Evolutionary conservation across 1,140 invertebrate species (phyloP).

Genomic region (Drosophila erecta): DNA sequence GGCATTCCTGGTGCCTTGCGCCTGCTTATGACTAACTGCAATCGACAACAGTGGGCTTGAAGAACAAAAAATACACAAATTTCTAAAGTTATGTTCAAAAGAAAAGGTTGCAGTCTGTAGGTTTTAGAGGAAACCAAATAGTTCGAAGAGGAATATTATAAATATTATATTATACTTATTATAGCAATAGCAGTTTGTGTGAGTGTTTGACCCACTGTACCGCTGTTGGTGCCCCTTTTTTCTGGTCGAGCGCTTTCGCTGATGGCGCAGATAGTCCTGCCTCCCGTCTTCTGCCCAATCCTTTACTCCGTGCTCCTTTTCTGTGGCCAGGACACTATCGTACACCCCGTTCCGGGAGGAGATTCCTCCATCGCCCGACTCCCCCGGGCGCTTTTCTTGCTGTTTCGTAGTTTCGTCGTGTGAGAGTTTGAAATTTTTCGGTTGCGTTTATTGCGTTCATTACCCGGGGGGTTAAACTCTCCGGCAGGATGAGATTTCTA

Average conservation of each 20-base stretch:
- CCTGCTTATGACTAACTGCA: conserved; percentile 71
- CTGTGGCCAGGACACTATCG: conserved; percentile 36
- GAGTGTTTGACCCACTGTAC: conserved; percentile 19
- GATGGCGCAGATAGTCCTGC: conserved; percentile 52
- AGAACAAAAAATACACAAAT: neutral
- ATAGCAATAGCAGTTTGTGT: too few species aligned
- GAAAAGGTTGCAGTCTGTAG: too few species aligned
- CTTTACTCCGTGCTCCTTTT: conserved; percentile 7
- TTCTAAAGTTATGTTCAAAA: neutral
- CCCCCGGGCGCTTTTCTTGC: conserved; percentile 17
- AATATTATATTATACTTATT: too few species aligned
- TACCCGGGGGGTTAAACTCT: conserved; percentile 42
- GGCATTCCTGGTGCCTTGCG: conserved; percentile 35
- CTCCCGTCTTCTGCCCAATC: conserved; percentile 6
- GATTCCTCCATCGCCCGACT: conserved; percentile 3
- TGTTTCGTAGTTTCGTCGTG: conserved; percentile 50
- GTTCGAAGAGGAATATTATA: too few species aligned
- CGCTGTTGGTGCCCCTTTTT: conserved; percentile 52
- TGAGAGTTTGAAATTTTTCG: conserved; percentile 77
- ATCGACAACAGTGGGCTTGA: conserved; percentile 13
- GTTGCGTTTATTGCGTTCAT: conserved; percentile 82
- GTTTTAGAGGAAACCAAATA: too few species aligned
- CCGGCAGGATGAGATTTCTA: neutral
- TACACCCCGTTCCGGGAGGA: conserved; percentile 19
- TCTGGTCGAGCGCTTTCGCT: conserved; percentile 68